Evolutionary conservation across 2,113 vertebrate genomes (phyloP).

Genomic region (Lontra canadensis): DNA sequence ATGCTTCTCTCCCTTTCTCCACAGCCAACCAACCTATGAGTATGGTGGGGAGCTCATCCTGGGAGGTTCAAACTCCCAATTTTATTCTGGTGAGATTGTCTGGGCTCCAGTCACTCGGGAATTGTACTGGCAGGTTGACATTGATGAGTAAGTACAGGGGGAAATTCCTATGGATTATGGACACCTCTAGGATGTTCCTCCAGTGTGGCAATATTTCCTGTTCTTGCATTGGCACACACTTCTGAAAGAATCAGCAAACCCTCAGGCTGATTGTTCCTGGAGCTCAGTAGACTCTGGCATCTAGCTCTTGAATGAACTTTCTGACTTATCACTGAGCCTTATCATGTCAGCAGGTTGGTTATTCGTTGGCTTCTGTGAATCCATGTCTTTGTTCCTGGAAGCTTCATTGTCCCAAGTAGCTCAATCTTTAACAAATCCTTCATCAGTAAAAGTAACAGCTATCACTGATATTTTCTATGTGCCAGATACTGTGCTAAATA

Average conservation of each 20-base stretch:
- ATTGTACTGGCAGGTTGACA: conserved; percentile 82
- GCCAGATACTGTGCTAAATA: background rate
- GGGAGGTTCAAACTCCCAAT: conserved; percentile 58
- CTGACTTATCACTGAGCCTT: background rate
- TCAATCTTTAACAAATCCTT: background rate
- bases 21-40: conserved; percentile 73
- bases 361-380: background rate
- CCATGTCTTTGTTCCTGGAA: background rate
- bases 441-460: background rate
- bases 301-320: background rate
- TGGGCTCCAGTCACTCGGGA: conserved; percentile 80
- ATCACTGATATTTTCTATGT: background rate
- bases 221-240: background rate
- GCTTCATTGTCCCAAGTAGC: background rate
- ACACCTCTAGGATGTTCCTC: background rate
- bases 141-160: conserved; percentile 78
- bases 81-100: conserved; percentile 73
- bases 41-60: conserved; percentile 83
- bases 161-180: background rate
- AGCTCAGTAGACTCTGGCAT: background rate
- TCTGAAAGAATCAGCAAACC: background rate
- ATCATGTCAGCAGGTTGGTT: background rate
- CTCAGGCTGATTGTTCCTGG: background rate
- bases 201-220: background rate
- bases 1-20: background rate